Conservation (phyloP, 2,888 invertebrate genomes). For the Heteropelma amictum region DNA sequence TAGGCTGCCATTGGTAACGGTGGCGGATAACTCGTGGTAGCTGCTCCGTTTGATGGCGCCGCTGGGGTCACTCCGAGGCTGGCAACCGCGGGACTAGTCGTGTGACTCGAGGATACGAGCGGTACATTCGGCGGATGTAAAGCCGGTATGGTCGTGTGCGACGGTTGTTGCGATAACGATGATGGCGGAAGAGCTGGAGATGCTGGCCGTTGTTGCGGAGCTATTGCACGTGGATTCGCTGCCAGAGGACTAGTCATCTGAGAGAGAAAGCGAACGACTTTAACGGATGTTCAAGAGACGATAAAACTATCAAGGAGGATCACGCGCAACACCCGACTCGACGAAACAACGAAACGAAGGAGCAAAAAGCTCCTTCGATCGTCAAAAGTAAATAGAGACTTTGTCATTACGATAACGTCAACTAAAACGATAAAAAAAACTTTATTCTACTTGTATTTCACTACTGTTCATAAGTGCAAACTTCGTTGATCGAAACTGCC, state of each 20-base stretch:
- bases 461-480: no score
- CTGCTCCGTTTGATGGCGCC: constrained; percentile 79
- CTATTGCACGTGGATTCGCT: constrained; percentile 78
- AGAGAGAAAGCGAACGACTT: neutral
- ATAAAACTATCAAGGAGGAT: no score
- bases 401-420: no score
- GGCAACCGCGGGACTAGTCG: constrained; percentile 78
- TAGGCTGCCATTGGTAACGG: constrained; percentile 76
- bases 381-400: no score
- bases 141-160: constrained; percentile 74
- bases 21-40: constrained; percentile 72
- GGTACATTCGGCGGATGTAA: constrained; percentile 77
- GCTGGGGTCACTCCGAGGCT: constrained; percentile 81
- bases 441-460: no score
- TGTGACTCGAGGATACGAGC: constrained; percentile 77
- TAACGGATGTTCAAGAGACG: neutral
- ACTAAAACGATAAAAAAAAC: no score
- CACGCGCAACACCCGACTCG: no score
- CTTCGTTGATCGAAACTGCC: no score
- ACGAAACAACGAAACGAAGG: no score
- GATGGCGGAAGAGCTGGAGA: constrained; percentile 78
- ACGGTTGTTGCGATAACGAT: constrained; percentile 74
- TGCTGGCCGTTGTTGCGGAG: constrained; percentile 81
- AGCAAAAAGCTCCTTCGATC: no score
- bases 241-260: constrained; percentile 78